Evolutionary conservation across 2,888 invertebrate species (phyloP), one percentile per base, ranked within the genome.

Genomic region (Melanostoma mellinum): DNA sequence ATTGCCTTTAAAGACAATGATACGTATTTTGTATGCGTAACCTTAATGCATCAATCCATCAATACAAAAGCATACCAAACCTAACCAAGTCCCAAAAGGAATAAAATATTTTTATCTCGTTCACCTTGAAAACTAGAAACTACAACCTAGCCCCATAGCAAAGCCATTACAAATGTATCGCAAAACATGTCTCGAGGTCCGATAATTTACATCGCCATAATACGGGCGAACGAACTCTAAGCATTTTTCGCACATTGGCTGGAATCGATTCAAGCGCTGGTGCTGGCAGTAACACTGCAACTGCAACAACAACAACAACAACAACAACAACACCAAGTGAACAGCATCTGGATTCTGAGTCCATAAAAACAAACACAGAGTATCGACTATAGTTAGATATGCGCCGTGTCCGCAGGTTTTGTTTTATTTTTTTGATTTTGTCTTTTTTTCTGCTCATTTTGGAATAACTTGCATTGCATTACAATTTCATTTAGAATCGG

Each of bases 121-220:
- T 84, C 69, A 78, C 82, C 82, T 84, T 84, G 82, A 84, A 84
- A 84, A 84, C 82, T 78, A 84, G 82, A 84, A 84, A 78, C 69
- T 71, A 58, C 78, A 78, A 84, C 78, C 74, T 56, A 77, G 73
- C 35, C 63, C 58, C 76, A 65, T 69, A 52, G 61, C 56, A 52
- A 61, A 76, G 76, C 65, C 76, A 81, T 76, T 81, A 76, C 81
- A 73, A 84, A 84, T 84, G 79, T 84, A 84, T 84, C 84, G 84
- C 84, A 79, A 71, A 84, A 78, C 84, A 79, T 84, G 69, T 84
- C 79, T 71, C 73, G 56, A 46, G 58, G 50, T 69, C 50, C 52
- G 73, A 73, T 73, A 78, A 82, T 82, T 82, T 82, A 82, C 77
- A 78, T 82, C 48, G 77, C 78, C 58, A 73, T 60, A 65, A 69